phyloP scores from a whole-genome alignment of 2,888 invertebrate species.

The Dasypogon diadema region DNA sequence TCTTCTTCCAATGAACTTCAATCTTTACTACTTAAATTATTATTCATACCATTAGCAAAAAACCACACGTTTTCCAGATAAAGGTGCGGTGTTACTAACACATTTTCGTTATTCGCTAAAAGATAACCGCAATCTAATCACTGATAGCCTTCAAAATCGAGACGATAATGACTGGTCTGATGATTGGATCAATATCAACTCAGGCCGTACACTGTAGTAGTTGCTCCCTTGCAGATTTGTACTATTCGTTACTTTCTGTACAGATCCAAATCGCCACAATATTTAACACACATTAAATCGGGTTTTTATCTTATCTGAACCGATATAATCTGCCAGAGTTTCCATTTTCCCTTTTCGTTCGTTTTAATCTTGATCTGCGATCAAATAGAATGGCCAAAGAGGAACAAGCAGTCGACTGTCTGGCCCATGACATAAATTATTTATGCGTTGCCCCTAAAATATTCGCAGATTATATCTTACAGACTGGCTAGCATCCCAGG shows the following conservation, averaged over 20 bases:
- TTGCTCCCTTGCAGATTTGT: not conserved
- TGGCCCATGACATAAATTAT: constrained; percentile 49
- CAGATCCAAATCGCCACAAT: not conserved
- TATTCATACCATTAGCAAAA: no score
- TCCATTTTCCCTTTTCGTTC: constrained; percentile 17
- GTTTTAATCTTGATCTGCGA: constrained; percentile 28
- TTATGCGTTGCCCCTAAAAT: constrained; percentile 47
- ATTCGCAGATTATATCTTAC: constrained; percentile 48
- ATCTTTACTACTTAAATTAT: no score
- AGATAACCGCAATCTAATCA: not conserved
- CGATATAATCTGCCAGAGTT: constrained; percentile 10
- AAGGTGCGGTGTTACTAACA: not conserved
- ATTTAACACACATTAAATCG: constrained; percentile 46
- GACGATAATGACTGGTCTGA: not conserved
- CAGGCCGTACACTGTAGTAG: not conserved
- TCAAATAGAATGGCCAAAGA: constrained; percentile 32
- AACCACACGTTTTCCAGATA: no score
- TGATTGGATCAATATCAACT: not conserved
- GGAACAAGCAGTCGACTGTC: constrained; percentile 38
- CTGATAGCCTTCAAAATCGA: not conserved
- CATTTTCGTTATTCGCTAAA: not conserved
- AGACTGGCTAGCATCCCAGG: constrained; percentile 45
- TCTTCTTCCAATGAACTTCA: no score
- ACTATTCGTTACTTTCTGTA: not conserved
- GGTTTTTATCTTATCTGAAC: constrained; percentile 33